Evolutionary conservation across 2,113 vertebrate species (phyloP), one percentile per base, ranked within the genome.

Genomic region (Albula glossodonta): DNA sequence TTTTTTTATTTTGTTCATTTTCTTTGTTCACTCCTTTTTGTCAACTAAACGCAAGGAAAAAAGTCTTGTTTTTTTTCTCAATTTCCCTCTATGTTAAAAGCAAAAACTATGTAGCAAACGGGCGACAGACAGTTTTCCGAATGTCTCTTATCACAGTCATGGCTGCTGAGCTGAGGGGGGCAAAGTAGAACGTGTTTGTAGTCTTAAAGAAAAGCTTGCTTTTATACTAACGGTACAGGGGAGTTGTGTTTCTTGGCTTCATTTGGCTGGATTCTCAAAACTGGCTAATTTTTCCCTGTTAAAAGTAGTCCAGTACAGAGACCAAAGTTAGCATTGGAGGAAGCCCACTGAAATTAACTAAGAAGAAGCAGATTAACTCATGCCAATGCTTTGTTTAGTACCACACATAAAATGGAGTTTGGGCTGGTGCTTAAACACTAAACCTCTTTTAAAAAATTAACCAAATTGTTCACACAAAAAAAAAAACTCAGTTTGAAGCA

Each of bases 41-140:
- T 89, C 91, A 84, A 88, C 86, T 88, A 77, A 87, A 84, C 87
- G 86, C 86, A 88, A 86, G 89, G 90, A 88, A 91, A 84, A 88
- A 91, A 8, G 60, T 15, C 17, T 66, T 15, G 86, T 88, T 74
- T 85, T 87, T 52, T 88, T 51, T 90, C 31, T 19, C 60, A 66
- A 19, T 90, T 87, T 80, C 89, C 89, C 81, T 91, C 84, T 63
- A 84, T 74, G 88, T 78, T 77, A 86, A 90, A 92, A 92, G 90
- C 90, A 91, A 88, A 94, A 91, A 89, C 81, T 90, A 95, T 95
- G 95, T 94, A 94, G 95, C 94, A 94, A 90, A 89, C 51, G 90
- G 90, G 93, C 90, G 84, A 87, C 86, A 84, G 89, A 89, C 89
- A 87, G 88, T 89, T 89, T 89, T n/a, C 89, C 83, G 84, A 85